Base-by-base conservation (phyloP, 2,888 invertebrate genomes). In the Papilio protenor region DNA sequence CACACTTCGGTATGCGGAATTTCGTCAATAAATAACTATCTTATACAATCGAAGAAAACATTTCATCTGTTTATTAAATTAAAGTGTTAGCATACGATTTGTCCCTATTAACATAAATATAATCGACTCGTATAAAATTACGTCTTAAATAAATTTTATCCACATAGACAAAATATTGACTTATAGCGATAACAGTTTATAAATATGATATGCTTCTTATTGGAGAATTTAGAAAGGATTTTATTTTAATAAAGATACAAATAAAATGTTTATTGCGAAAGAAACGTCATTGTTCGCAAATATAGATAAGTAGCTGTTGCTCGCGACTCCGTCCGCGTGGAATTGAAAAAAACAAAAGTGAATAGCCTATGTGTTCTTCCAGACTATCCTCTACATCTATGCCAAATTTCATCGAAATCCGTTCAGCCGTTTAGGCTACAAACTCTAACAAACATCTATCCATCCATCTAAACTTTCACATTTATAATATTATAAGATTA, bases 41-140 rank as follows among this genome's bases (percentile, higher is more conserved):
- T 85, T 77, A 77, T 77, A 72, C 49, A 73, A 77, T 72, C 64
- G 8, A 23, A 72, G 59, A 73, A 33, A 77, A 64, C 71, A 72
- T 77, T 76, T 77, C 82, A 83, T 83, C 81, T 83, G 82, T 83
- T 85, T 87, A 88, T 87, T 86, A 83, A 87, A 84, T 73, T 72
- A 77, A 73, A 73, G 76, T 71, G 71, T 76, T 76, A 70, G 70
- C 70, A 76, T 76, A 71, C 71, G 27, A 76, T 76, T 70, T 76
- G 49, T 71, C 14, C 47, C 16, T 0, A 71, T 76, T 71, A 61
- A 40, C 76, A 76, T 76, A 76, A 70, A 74, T 74, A 64, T 47
- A 18, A 64, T 18, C 45, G 47, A 5, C 16, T 5, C 16, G n/a
- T 27, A 45, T 47, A 21, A 59, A 73, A 47, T 70, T 23, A 70